Evolutionary conservation across 2,113 vertebrate genomes (phyloP), one percentile per base, ranked within the genome.

Genomic region (Solea solea): DNA sequence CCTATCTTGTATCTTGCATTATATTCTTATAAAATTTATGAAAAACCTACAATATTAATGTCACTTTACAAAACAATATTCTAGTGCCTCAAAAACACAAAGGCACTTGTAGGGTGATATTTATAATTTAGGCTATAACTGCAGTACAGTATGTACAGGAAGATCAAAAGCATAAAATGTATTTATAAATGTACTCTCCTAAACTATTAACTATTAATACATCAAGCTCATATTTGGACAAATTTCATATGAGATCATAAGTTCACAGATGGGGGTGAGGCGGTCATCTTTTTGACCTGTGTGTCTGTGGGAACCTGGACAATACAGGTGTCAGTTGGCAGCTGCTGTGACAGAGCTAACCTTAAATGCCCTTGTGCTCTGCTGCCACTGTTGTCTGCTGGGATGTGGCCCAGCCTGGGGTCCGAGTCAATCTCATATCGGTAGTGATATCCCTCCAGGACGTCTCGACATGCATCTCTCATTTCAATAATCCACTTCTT

Each of bases 401-500:
- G 56, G 21, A 92, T 54, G 16, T 72, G 88, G 0, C 90, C 80
- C 41, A 91, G 80, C 3, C 90, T 91, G 46, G 90, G 93, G 68
- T 95, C 93, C 0, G 94, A 92, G 81, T 95, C 93, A 0, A 94
- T 90, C 83, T 95, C 94, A 1, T 92, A 95, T 9, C 91, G 83
- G 82, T 95, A 94, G 72, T 91, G 91, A 62, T 94, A 94, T 2
- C 93, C 93, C 73, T 93, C 94, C 83, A 95, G 55, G 27, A 94
- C 80, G 1, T 93, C 93, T 8, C 63, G 87, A 61, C 93, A 94
- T 2, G 92, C 90, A 1, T 93, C 92, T 77, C 93, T 84, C 51
- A 83, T 87, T 2, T 93, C 90, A 8, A 45, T 80, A 8, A 93
- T 83, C 94, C 94, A 95, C 27, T 84, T 93, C 62, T 93, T 93